Conservation (phyloP, 1,140 invertebrate genomes). For the Stegodyphus dumicola region DNA sequence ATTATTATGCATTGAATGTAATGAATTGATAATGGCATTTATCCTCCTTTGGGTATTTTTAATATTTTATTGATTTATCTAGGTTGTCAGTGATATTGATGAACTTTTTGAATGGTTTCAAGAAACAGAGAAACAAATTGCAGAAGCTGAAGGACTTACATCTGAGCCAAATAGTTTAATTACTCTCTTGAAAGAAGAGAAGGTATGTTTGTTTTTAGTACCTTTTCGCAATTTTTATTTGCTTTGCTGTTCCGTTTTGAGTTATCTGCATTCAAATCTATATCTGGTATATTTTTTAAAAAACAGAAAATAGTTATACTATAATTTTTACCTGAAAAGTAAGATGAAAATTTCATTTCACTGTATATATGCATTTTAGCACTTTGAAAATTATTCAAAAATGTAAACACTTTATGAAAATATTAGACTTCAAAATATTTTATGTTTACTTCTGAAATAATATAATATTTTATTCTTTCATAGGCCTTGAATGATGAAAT, state of each 20-base stretch:
- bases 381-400: background rate
- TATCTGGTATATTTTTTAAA: no score
- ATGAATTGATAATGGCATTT: background rate
- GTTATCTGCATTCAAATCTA: no score
- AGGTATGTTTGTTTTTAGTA: constrained; percentile 66
- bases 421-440: no score
- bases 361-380: background rate
- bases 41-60: background rate
- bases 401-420: no score
- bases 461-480: background rate
- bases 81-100: constrained; percentile 89
- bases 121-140: constrained; percentile 84
- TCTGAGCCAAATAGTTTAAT: constrained; percentile 89
- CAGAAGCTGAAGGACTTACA: constrained; percentile 86
- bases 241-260: no score
- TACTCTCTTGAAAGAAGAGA: constrained; percentile 92
- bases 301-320: no score
- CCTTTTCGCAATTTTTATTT: background rate
- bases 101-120: constrained; percentile 96
- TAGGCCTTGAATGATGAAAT: constrained; percentile 92
- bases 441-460: no score
- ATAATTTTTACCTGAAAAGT: no score
- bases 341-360: background rate
- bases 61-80: background rate
- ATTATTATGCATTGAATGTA: no score